Percentiles rank a stretch among this genome's conserved stretches.
Conservation (phyloP, 2,888 invertebrate species). For the Leptopilina syphax region DNA sequence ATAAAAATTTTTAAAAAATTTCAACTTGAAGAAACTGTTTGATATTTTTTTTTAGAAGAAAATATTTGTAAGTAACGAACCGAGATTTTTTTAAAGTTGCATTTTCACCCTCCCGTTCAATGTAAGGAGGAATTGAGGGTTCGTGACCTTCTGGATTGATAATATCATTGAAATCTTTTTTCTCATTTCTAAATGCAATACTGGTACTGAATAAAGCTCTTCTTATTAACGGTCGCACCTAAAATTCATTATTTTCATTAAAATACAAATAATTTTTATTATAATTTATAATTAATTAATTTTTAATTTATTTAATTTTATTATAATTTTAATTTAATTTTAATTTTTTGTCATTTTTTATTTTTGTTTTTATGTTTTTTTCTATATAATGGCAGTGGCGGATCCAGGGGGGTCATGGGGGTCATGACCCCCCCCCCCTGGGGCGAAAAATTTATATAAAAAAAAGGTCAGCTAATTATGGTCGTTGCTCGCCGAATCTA, state of each 20-base stretch:
- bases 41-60: constrained; percentile 1
- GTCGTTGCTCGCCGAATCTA: no score
- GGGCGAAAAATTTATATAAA: no score
- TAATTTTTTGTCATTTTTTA: no score
- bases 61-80: constrained; percentile 53
- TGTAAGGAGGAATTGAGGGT: constrained; percentile 68
- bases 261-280: background rate
- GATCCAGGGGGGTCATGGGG: no score
- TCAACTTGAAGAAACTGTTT: no score
- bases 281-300: background rate
- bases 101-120: constrained; percentile 67
- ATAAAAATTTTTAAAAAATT: no score
- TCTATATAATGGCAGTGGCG: no score
- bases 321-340: no score
- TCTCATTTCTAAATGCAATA: constrained; percentile 51
- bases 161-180: constrained; percentile 56
- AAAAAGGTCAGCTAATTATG: no score
- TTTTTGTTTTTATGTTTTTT: no score
- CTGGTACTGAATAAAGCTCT: constrained; percentile 56
- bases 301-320: background rate
- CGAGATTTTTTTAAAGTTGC: constrained; percentile 66
- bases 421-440: no score
- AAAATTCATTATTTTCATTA: background rate
- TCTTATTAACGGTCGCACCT: constrained; percentile 36
- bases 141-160: constrained; percentile 68